Base-by-base conservation (phyloP, 2,888 invertebrate genomes). In the Pseudococcus jackbeardsleyi region DNA sequence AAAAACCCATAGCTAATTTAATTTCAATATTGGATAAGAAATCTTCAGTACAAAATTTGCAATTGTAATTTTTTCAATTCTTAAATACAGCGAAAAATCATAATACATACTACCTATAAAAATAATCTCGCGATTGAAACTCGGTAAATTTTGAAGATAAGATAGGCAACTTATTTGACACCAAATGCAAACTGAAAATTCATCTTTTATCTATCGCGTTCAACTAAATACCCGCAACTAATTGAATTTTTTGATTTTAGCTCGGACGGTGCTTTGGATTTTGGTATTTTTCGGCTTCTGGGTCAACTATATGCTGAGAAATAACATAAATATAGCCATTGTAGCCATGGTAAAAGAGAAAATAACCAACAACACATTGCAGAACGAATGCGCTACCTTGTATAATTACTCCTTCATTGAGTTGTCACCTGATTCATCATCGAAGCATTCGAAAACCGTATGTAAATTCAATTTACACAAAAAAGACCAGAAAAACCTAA, bases 221-320 rank as follows among this genome's bases (percentile, higher is more conserved):
- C n/a, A n/a, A n/a, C n/a, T n/a, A n/a, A n/a, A n/a, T n/a, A n/a
- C n/a, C n/a, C n/a, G n/a, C n/a, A n/a, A n/a, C n/a, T n/a, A n/a
- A n/a, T 50, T 12, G 0, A 50, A 42, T 42, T 42, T 39, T 48
- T 50, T 50, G 15, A 26, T 91, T 48, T 91, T 91, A 89, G 92
- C 92, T 88, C 91, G 92, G 86, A 90, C 91, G 59, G 93, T 94
- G 17, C 91, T 95, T 17, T 95, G 95, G 95, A 92, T 93, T 90
- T 91, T 95, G 90, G 93, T 93, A 1, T 95, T 95, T 91, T 92
- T 92, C 88, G 95, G 95, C 17, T 95, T 95, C 90, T 94, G 93
- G 7, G 93, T 94, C 85, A 95, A 95, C 91, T 95, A 95, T 90
- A 94, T 95, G 94, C 92, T 94, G 22, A 92, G 95, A 42, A 93